Evolutionary conservation across 2,888 invertebrate genomes (phyloP).

Genomic region (Nemurella pictetii): DNA sequence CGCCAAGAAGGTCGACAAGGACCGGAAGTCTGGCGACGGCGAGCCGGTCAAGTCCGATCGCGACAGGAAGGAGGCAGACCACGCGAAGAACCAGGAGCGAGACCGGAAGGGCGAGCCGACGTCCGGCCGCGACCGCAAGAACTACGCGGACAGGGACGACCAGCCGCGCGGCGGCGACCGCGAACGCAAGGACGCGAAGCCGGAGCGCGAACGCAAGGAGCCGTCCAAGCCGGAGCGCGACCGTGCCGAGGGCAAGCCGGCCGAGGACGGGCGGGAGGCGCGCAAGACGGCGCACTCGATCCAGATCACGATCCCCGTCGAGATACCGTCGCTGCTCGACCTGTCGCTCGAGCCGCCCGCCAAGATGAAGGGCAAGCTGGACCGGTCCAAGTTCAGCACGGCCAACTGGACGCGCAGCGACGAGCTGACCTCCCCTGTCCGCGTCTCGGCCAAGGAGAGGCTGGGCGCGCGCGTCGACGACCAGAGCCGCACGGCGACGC

Average conservation of each 20-base stretch:
- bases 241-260: not conserved
- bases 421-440: constrained; percentile 58
- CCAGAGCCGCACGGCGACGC: constrained; percentile 41
- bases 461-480: constrained; percentile 76
- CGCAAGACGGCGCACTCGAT: constrained; percentile 45
- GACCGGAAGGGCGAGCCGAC: not conserved
- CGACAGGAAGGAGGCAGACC: constrained; percentile 49
- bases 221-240: constrained; percentile 30
- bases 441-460: constrained; percentile 76
- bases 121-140: constrained; percentile 43
- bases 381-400: constrained; percentile 53
- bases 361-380: constrained; percentile 36
- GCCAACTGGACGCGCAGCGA: constrained; percentile 41
- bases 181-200: not conserved
- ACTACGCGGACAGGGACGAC: constrained; percentile 22
- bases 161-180: constrained; percentile 31
- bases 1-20: constrained; percentile 35
- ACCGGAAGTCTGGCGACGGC: not conserved
- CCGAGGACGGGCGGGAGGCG: constrained; percentile 44
- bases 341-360: constrained; percentile 26
- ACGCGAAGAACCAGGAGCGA: not conserved
- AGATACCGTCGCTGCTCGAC: constrained; percentile 37
- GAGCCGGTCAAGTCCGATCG: constrained; percentile 49
- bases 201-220: constrained; percentile 25
- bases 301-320: constrained; percentile 44